Base-by-base conservation (phyloP, 2,888 invertebrate species). In the Chrysotoxum bicinctum region DNA sequence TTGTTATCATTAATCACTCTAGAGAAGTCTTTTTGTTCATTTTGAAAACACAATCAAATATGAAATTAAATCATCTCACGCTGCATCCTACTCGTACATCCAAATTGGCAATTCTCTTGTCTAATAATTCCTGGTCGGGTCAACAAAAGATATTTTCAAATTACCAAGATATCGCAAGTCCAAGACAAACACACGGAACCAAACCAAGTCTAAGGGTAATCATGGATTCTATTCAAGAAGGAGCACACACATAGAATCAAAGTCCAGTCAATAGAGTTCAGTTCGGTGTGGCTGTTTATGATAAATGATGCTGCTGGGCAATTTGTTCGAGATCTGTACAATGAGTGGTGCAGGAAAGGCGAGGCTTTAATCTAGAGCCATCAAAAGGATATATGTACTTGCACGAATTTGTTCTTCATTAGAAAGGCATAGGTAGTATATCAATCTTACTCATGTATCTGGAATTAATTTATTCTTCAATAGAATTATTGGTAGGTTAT, bases 41-140 rank as follows among this genome's bases (percentile, higher is more conserved):
- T 3, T 6, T 69, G 14, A 1, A 40, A 54, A 68, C 21, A 68
- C 37, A 74, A 74, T 5, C 21, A 9, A 56, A 75, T 50, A 35
- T 40, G 50, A 52, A 81, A 72, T 76, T 77, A 73, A 82, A 77
- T 82, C 77, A 77, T 62, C 72, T 68, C 82, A 60, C 64, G 72
- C 77, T 68, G 72, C 58, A 74, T 69, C 26, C 66, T 52, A 45
- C 60, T 69, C 26, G 60, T 52, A 45, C 60, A 82, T 82, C 73
- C 82, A 77, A 82, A 77, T 82, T 77, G 66, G 64, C 76, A 64
- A 35, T 48, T 32, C 40, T 50, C 66, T 70, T 58, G 64, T 68
- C 77, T 82, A 66, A 66, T 58, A 58, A 21, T 48, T 66, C 45
- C 35, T 40, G 23, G 10, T 7, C 7, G 35, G 12, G 10, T 32